A percentile compares a stretch with the other conserved stretches of the same genome.
Evolutionary conservation across 2,888 invertebrate genomes (phyloP).

Genomic region (Rhimphoctona megacephalus): DNA sequence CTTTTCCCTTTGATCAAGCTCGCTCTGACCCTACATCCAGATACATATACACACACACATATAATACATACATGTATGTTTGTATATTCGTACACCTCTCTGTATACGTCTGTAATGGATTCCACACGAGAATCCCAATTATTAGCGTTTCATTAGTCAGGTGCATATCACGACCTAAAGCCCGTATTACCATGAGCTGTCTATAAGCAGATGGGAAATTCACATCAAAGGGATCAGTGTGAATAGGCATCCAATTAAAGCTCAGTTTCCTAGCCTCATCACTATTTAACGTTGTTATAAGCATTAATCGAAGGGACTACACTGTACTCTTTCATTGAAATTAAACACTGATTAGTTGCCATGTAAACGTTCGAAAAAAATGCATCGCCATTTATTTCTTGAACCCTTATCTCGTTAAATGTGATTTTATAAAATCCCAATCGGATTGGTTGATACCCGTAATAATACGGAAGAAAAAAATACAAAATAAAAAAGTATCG

Average conservation of each 20-base stretch:
- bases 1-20: conserved; percentile 72
- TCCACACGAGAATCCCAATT: conserved; percentile 58
- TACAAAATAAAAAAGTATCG: background rate
- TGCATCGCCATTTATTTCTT: background rate
- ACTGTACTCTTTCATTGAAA: background rate
- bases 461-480: background rate
- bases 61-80: background rate
- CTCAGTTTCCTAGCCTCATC: background rate
- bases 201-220: conserved; percentile 19
- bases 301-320: conserved; percentile 1
- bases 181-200: conserved; percentile 38
- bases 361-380: background rate
- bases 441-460: background rate
- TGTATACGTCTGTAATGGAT: conserved; percentile 27
- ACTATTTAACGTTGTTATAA: conserved; percentile 19
- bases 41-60: background rate
- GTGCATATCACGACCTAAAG: conserved; percentile 34
- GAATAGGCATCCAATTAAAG: conserved; percentile 44
- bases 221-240: conserved; percentile 47
- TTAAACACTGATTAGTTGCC: background rate
- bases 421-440: background rate
- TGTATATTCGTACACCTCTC: background rate
- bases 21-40: conserved; percentile 10
- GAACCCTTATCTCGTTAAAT: background rate
- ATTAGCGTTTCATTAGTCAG: conserved; percentile 66